Evolutionary conservation across 2,888 invertebrate species (phyloP).

Genomic region (Ferrisia virgata): DNA sequence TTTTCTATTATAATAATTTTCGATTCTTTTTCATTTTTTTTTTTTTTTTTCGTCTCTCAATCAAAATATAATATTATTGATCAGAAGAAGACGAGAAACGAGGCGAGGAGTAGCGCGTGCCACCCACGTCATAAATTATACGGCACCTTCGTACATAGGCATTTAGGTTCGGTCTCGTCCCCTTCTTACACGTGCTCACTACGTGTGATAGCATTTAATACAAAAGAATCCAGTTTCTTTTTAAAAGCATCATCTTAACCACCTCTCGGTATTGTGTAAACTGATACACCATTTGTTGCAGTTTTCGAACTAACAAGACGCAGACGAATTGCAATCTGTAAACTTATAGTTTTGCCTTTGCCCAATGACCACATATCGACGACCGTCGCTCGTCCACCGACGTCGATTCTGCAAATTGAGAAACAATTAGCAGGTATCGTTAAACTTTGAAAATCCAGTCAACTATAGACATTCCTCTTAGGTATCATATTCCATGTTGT

Average conservation of each 20-base stretch:
- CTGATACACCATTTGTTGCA: slow-evolving; percentile 2
- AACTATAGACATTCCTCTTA: neutral
- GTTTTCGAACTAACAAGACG: neutral
- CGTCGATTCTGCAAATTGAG: neutral
- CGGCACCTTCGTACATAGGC: slow-evolving; percentile 39
- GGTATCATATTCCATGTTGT: slow-evolving; percentile 30
- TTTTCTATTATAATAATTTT: slow-evolving; percentile 45
- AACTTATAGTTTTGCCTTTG: too few species aligned
- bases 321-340: neutral
- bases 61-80: slow-evolving; percentile 45
- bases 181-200: slow-evolving; percentile 42
- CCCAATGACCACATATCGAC: neutral
- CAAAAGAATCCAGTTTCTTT: slow-evolving; percentile 45
- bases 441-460: neutral
- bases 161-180: slow-evolving; percentile 45
- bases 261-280: neutral
- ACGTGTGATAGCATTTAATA: slow-evolving; percentile 37
- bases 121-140: slow-evolving; percentile 46
- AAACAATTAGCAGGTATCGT: neutral
- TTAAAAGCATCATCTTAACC: slow-evolving; percentile 34
- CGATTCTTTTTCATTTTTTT: too few species aligned
- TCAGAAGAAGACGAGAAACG: neutral
- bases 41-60: slow-evolving; percentile 36
- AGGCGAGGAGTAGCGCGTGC: slow-evolving; percentile 34
- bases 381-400: too few species aligned